A percentile compares a stretch with the other conserved stretches of the same genome.
Conservation (phyloP, 2,797 vertebrate genomes). For the Cuniculus paca region DNA sequence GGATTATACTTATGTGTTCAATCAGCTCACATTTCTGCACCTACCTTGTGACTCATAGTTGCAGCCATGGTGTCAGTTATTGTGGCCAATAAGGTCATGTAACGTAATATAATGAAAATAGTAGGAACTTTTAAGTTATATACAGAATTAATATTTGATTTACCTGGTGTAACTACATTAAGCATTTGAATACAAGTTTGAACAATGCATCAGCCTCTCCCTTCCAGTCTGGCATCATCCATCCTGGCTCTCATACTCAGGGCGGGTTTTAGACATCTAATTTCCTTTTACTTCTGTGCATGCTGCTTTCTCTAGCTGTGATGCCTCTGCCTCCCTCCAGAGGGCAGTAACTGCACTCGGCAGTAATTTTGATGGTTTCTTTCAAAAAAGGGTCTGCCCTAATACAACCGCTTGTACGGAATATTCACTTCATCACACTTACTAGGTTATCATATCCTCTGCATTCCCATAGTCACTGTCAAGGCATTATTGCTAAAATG, state of each 20-base stretch:
- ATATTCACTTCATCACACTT: not conserved
- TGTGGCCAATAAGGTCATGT: not conserved
- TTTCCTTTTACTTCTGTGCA: not conserved
- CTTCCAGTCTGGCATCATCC: not conserved
- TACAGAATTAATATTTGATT: not conserved
- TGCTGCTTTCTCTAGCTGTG: not conserved
- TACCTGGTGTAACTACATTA: not conserved
- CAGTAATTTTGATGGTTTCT: not conserved
- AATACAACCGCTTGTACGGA: not conserved
- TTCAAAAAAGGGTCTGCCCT: not conserved
- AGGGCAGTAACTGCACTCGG: not conserved
- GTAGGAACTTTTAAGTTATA: not conserved
- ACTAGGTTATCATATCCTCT: not conserved
- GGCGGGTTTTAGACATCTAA: not conserved
- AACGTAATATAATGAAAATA: not conserved
- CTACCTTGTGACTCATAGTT: not conserved
- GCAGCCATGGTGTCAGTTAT: not conserved
- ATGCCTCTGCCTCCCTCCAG: not conserved
- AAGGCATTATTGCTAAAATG: not conserved
- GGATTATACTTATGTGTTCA: not conserved
- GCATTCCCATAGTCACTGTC: not conserved
- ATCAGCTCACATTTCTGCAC: not conserved
- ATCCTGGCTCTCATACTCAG: not conserved
- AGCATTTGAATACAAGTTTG: not conserved
- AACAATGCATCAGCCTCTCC: not conserved